Conservation (phyloP, 2,797 vertebrate genomes). For the Pempheris klunzingeri region DNA sequence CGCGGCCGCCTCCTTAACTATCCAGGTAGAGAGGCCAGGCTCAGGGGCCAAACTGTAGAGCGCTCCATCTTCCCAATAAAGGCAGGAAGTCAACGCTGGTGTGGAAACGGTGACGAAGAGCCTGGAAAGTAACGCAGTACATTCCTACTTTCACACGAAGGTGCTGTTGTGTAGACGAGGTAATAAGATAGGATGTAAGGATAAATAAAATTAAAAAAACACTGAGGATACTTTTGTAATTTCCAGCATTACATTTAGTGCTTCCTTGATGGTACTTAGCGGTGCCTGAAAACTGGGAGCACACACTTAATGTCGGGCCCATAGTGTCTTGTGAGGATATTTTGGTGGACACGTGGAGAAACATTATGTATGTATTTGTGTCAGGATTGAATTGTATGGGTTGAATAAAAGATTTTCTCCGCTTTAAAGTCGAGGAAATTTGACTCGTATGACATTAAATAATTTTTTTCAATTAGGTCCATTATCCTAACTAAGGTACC, state of each 20-base stretch:
- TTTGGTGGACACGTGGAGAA: too few relatives aligned
- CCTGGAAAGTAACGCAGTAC: conserved; percentile 11
- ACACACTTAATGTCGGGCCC: too few relatives aligned
- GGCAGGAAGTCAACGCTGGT: neutral
- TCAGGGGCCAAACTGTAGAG: conserved; percentile 79
- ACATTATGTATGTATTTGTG: neutral
- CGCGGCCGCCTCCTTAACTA: conserved; percentile 87
- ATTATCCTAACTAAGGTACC: neutral
- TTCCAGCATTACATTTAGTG: neutral
- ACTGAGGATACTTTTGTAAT: neutral
- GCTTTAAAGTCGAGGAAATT: neutral
- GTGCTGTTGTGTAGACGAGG: neutral
- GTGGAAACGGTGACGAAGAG: neutral
- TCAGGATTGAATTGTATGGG: too few relatives aligned
- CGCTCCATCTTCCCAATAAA: neutral
- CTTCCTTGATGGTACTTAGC: neutral
- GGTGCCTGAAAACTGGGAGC: too few relatives aligned
- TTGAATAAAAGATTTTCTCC: neutral
- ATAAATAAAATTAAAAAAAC: neutral
- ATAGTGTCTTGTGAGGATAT: too few relatives aligned
- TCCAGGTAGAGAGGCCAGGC: conserved; percentile 87
- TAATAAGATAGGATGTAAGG: neutral
- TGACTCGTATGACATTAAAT: neutral
- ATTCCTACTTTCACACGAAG: conserved; percentile 43
- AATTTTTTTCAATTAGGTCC: neutral